These are phyloP conservation scores for Acropora yongei DNA, from an alignment of 64 coral and sea anemone genomes.

Conservation along the genomic window DNA sequence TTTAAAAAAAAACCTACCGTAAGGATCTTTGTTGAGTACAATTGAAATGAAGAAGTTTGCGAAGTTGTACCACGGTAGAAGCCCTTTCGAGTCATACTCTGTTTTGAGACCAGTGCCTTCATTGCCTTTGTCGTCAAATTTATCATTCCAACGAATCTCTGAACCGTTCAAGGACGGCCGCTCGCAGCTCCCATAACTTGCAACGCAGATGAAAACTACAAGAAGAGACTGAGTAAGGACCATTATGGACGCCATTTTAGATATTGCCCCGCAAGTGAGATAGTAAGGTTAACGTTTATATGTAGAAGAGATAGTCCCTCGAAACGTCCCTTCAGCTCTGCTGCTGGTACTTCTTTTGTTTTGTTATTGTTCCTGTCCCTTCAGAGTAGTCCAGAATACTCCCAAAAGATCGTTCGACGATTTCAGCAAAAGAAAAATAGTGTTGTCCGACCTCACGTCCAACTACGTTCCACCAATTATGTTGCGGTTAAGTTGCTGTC, in stretches of 20 bases:
- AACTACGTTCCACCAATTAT: neutral
- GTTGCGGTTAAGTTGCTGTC: neutral
- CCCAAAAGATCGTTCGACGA: neutral
- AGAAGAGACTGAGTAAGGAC: neutral
- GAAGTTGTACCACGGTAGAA: conserved; percentile 81
- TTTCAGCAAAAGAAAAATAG: neutral
- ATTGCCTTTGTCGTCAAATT: neutral
- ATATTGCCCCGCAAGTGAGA: neutral
- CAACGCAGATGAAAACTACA: conserved; percentile 5
- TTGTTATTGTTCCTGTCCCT: neutral
- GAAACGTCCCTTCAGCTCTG: neutral
- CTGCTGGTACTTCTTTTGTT: neutral
- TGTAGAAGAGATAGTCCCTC: neutral
- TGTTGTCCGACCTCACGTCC: neutral
- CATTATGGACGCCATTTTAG: neutral
- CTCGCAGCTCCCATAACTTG: conserved; percentile 1
- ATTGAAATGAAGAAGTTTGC: conserved; percentile 66
- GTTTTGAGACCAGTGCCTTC: conserved; percentile 26
- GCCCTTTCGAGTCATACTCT: conserved; percentile 75
- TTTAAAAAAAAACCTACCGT: conserved; percentile 42
- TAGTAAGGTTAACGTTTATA: too few relatives aligned
- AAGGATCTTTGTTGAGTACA: conserved; percentile 87
- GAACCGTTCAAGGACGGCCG: neutral
- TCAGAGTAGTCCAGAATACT: neutral
- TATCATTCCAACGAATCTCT: neutral